Evolutionary conservation across 1,140 invertebrate species (phyloP).

Genomic region (Vollenhovia emeryi): DNA sequence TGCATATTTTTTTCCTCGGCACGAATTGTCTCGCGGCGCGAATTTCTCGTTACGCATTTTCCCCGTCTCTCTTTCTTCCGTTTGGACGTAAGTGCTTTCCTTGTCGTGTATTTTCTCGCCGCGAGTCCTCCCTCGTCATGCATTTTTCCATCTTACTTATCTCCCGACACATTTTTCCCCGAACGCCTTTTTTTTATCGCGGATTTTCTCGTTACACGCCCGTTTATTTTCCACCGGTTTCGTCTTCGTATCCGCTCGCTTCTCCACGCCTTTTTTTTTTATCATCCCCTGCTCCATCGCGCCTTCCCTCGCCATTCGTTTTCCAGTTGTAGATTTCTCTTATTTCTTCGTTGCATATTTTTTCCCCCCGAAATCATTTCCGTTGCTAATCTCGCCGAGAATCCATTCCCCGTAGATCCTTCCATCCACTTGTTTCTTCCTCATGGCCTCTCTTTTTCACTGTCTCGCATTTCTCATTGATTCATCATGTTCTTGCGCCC

Average conservation of each 20-base stretch:
- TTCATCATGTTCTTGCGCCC: not conserved
- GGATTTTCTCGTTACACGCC: not conserved
- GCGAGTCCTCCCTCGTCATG: not conserved
- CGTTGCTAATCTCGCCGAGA: not conserved
- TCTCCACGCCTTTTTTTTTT: not conserved
- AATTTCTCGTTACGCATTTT: constrained; percentile 19
- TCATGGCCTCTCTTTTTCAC: not conserved
- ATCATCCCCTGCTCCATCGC: not conserved
- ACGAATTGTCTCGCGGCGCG: constrained; percentile 1
- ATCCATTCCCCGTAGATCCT: no score
- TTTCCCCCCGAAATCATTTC: not conserved
- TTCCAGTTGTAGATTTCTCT: not conserved
- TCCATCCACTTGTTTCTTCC: not conserved
- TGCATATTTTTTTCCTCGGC: not conserved
- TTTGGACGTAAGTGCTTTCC: not conserved
- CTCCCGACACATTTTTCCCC: not conserved
- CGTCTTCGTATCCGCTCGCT: not conserved
- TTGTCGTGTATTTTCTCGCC: not conserved
- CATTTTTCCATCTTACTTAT: constrained; percentile 17
- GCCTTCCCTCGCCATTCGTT: not conserved
- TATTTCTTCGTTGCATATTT: not conserved
- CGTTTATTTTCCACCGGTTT: constrained; percentile 3
- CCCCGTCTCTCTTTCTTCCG: not conserved
- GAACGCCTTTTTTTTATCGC: not conserved
- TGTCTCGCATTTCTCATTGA: not conserved